Base-by-base conservation (phyloP, 2,113 vertebrate species). In the Saguinus midas region DNA sequence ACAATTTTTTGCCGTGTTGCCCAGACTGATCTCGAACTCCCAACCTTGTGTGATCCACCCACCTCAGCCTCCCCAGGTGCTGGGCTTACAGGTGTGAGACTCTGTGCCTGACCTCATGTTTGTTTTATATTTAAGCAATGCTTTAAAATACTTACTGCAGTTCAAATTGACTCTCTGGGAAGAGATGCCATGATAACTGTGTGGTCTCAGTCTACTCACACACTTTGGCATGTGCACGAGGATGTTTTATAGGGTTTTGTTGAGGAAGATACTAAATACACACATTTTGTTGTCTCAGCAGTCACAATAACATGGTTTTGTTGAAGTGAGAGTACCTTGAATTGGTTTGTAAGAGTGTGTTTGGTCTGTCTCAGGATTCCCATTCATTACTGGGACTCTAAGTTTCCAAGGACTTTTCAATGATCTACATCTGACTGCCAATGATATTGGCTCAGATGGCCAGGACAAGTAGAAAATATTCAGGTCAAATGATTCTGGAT, bases 101-200 rank as follows among this genome's bases (percentile, higher is more conserved):
- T 29, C 61, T 29, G 61, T 13, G 11, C 27, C 61, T 29, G 61
- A 64, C 61, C 27, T 64, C 61, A 64, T 64, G 17, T 78, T 82
- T 91, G 25, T 84, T 66, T 80, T 79, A 48, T 20, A 61, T 87
- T 35, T 58, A 87, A 84, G 75, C 37, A n/a, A 50, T 48, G 18
- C 23, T 79, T 93, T 66, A 84, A 45, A 88, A 75, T 66, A 81
- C 32, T 76, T 70, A 43, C 64, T 68, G 10, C 23, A 55, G 20
- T 32, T 79, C 29, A 94, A 78, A 70, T 4, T 29, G 76, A n/a
- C 27, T 83, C 20, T 87, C n/a, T 91, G 23, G 37, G n/a, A 96
- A 93, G 70, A 86, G 70, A 81, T 25, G 58, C 52, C 68, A n/a
- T 37, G 8, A 58, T 86, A 11, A 64, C 11, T 27, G 12, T 79